phyloP scores from a whole-genome alignment of 1,140 invertebrate genomes.

The Micrasema longulum region DNA sequence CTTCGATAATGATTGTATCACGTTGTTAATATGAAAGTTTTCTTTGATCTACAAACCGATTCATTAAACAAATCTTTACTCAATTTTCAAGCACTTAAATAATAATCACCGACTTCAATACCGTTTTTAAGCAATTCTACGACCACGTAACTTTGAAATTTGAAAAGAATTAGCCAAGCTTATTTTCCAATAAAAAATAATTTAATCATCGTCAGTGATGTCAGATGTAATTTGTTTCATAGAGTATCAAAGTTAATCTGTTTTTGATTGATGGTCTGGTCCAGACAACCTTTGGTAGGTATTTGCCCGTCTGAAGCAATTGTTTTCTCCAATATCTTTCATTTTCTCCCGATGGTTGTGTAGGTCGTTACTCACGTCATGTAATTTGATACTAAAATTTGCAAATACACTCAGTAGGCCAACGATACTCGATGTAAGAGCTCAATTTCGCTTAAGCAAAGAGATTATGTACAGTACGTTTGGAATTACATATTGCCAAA shows the following conservation, averaged over 20 bases:
- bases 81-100: too few relatives aligned
- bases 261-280: slow-evolving; percentile 11
- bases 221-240: not conserved
- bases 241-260: slow-evolving; percentile 12
- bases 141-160: not conserved
- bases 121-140: too few relatives aligned
- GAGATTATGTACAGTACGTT: slow-evolving; percentile 34
- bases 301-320: slow-evolving; percentile 10
- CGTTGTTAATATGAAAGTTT: too few relatives aligned
- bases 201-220: not conserved
- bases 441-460: slow-evolving; percentile 10
- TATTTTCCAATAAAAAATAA: not conserved
- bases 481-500: slow-evolving; percentile 37
- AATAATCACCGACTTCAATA: too few relatives aligned
- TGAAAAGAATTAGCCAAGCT: not conserved
- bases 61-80: too few relatives aligned
- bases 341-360: not conserved
- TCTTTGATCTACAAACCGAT: too few relatives aligned
- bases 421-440: slow-evolving; percentile 14
- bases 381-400: slow-evolving; percentile 26
- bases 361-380: slow-evolving; percentile 20
- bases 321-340: not conserved
- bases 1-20: too few relatives aligned
- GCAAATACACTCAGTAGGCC: slow-evolving; percentile 15
- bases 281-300: not conserved